phyloP scores from a whole-genome alignment of 2,797 vertebrate genomes.

The Vipera latastei region DNA sequence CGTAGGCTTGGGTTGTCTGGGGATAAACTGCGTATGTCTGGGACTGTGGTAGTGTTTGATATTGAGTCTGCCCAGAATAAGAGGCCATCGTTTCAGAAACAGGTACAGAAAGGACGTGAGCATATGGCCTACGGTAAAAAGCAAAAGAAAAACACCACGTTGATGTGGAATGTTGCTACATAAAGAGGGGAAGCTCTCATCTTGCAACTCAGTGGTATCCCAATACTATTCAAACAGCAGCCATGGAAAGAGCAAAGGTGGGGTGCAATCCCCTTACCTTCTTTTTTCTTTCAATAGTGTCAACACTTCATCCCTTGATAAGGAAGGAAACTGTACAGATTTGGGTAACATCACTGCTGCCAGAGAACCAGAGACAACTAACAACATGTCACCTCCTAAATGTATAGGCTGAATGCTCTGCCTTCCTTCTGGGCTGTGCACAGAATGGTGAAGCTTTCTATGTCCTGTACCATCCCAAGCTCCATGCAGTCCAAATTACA shows the following conservation, averaged over 20 bases:
- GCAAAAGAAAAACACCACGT: not conserved
- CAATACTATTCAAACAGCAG: not conserved
- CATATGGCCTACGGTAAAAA: constrained; percentile 71
- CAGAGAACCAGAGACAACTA: not conserved
- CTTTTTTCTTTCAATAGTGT: not conserved
- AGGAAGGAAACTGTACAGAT: not conserved
- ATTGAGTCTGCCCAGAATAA: constrained; percentile 84
- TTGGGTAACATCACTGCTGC: not conserved
- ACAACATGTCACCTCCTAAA: not conserved
- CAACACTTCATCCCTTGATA: no score
- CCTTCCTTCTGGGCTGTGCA: not conserved
- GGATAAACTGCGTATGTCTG: constrained; percentile 90
- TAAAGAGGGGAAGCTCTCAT: not conserved
- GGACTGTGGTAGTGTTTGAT: constrained; percentile 86
- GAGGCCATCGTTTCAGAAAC: constrained; percentile 83
- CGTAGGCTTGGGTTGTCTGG: constrained; percentile 89
- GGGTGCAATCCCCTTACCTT: not conserved
- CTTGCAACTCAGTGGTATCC: not conserved
- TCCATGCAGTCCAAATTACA: not conserved
- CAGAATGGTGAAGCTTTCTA: not conserved
- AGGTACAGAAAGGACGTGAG: constrained; percentile 78
- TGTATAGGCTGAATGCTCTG: not conserved
- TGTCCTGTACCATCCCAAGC: not conserved
- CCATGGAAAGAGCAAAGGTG: not conserved
- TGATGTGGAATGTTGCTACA: not conserved